Percentiles rank a stretch among this genome's conserved stretches.
Evolutionary conservation across 2,797 vertebrate species (phyloP).

Genomic region (Streptopelia turtur): DNA sequence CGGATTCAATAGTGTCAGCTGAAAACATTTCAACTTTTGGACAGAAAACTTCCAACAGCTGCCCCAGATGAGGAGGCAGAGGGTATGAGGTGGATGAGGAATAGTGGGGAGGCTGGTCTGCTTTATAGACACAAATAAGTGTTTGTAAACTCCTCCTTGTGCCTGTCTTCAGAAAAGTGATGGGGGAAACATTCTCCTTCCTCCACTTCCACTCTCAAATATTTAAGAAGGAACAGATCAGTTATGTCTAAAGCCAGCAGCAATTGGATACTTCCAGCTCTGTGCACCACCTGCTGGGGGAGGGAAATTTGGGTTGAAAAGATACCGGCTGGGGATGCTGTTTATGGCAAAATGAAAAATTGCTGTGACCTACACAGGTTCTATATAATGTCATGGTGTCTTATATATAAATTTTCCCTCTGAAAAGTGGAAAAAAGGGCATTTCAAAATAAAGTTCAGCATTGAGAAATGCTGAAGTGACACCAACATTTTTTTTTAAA

Average conservation of each 20-base stretch:
- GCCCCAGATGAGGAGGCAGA: background rate
- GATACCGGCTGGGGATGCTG: background rate
- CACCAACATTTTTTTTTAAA: background rate
- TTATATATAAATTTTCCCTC: background rate
- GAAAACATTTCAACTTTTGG: background rate
- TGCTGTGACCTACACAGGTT: constrained; percentile 18
- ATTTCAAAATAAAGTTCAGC: background rate
- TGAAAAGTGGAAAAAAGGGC: background rate
- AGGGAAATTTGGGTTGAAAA: background rate
- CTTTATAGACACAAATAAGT: background rate
- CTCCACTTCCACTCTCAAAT: background rate
- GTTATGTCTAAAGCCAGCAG: background rate
- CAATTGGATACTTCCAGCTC: background rate
- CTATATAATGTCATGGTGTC: background rate
- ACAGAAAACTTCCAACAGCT: background rate
- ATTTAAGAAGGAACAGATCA: background rate
- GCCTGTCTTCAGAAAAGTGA: background rate
- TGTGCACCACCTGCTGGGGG: background rate
- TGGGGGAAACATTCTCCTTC: background rate
- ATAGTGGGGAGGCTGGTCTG: background rate
- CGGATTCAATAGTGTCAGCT: accelerated
- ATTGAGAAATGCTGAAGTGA: background rate
- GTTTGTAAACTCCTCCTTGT: background rate
- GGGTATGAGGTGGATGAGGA: background rate
- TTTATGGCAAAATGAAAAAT: constrained; percentile 11